phyloP scores from a whole-genome alignment of 2,888 invertebrate species.

The Antheraea yamamai region DNA sequence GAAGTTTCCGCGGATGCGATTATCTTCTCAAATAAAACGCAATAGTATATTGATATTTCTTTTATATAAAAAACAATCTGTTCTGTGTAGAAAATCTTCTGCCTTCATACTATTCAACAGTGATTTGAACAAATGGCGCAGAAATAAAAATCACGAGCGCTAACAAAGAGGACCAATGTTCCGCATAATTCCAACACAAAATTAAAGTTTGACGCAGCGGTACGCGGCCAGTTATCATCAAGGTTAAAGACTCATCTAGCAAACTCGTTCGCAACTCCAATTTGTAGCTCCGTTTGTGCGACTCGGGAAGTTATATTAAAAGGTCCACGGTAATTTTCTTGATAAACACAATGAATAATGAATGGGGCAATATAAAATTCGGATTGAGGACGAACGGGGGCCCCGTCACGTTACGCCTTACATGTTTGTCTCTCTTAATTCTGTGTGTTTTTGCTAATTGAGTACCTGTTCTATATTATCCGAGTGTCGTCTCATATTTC shows the following conservation, averaged over 20 bases:
- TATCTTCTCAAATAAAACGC: too few species aligned
- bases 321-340: conserved; percentile 80
- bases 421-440: conserved; percentile 79
- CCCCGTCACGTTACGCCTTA: conserved; percentile 66
- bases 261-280: conserved; percentile 73
- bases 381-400: conserved; percentile 63
- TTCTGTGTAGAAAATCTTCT: not conserved
- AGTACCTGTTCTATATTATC: conserved; percentile 68
- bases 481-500: conserved; percentile 37
- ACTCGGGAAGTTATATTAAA: conserved; percentile 80
- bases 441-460: conserved; percentile 81
- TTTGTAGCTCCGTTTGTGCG: conserved; percentile 69
- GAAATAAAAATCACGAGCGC: not conserved
- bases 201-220: conserved; percentile 66
- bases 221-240: conserved; percentile 66
- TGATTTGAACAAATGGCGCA: not conserved
- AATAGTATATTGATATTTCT: too few species aligned
- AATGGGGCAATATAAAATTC: conserved; percentile 79
- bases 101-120: not conserved
- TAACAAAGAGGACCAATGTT: conserved; percentile 47
- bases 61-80: too few species aligned
- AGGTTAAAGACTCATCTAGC: conserved; percentile 62
- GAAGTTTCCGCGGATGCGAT: too few species aligned
- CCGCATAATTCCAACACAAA: conserved; percentile 62
- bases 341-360: conserved; percentile 79